Evolutionary conservation across 2,888 invertebrate species (phyloP), one percentile per base, ranked within the genome.

Genomic region (Brenthis daphne): DNA sequence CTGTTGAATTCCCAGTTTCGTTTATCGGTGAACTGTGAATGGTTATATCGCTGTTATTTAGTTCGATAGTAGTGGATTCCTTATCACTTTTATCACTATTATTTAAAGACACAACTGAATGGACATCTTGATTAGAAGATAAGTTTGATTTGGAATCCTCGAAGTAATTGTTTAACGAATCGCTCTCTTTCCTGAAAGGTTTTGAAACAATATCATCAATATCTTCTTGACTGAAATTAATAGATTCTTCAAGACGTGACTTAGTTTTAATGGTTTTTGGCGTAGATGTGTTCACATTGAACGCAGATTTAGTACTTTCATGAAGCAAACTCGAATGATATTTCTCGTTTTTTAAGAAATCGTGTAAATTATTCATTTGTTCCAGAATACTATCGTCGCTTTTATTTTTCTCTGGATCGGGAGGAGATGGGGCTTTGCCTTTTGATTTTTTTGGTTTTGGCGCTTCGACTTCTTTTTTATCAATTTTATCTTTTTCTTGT

Each of bases 371-470:
- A 53, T 86, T 86, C 67, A 92, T 73, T 74, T 90, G 90, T 76
- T 92, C 92, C 56, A 92, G 76, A 60, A 91, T 92, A 71, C 90
- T 93, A 68, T 92, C 92, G 72, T 92, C 90, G 13, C 89, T 92
- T 83, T 90, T 92, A 73, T 93, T 93, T 73, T 85, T 92, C 33
- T 92, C 92, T 1, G 76, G 71, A 63, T 93, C 93, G n/a, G 96
- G 96, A 0, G 96, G 96, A 0, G 94, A 94, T 0, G 96, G 96
- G 1, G 96, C 96, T 87, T 96, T 96, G 0, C 96, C 95, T 84
- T 96, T 96, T 56, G 92, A 94, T 81, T 94, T 95, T 77, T 94
- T 95, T 1, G 87, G 82, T 79, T 93, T 91, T 0, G 77, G 80
- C 55, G 73, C 79, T 80, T 88, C 92, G 37, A 11, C 11, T 57